These are phyloP conservation scores for Hirtodrosophila histrioides DNA, from an alignment of 2,888 invertebrate genomes.

Conservation along the genomic window DNA sequence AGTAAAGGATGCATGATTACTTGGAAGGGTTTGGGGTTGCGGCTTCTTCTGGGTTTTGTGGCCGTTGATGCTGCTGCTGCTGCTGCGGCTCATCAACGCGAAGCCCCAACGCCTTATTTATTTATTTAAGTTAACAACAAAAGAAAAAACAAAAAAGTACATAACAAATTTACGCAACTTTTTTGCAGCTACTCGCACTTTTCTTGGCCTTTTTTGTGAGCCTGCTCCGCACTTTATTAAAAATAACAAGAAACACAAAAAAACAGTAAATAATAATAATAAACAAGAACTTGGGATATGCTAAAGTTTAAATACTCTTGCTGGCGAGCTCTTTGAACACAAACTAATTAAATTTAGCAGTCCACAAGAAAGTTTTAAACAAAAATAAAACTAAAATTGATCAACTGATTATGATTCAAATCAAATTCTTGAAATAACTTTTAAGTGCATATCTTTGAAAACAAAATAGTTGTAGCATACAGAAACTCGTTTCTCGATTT, in stretches of 20 bases:
- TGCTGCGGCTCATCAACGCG: conserved; percentile 65
- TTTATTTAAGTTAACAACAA: conserved; percentile 71
- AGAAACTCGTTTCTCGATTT: too few relatives aligned
- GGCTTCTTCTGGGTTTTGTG: conserved; percentile 45
- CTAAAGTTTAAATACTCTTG: conserved; percentile 13
- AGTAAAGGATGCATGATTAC: conserved; percentile 75
- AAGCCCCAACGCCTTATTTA: conserved; percentile 59
- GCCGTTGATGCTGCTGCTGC: conserved; percentile 44
- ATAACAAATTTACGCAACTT: conserved; percentile 79
- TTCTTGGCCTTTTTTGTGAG: conserved; percentile 32
- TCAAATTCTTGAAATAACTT: too few relatives aligned
- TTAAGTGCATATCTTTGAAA: too few relatives aligned
- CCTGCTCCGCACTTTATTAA: conserved; percentile 70
- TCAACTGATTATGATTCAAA: too few relatives aligned
- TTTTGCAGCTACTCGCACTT: conserved; percentile 42
- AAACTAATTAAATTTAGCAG: too few relatives aligned
- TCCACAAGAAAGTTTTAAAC: too few relatives aligned
- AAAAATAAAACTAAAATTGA: too few relatives aligned
- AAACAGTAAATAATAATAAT: conserved; percentile 2
- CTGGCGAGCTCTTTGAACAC: neutral
- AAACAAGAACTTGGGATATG: neutral
- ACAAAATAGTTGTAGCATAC: too few relatives aligned
- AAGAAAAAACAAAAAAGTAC: conserved; percentile 42
- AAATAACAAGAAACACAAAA: conserved; percentile 49
- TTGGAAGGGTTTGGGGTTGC: conserved; percentile 45